Percentiles rank a stretch among this genome's conserved stretches.
Conservation (phyloP, 2,113 vertebrate species). For the Acanthisitta chloris region DNA sequence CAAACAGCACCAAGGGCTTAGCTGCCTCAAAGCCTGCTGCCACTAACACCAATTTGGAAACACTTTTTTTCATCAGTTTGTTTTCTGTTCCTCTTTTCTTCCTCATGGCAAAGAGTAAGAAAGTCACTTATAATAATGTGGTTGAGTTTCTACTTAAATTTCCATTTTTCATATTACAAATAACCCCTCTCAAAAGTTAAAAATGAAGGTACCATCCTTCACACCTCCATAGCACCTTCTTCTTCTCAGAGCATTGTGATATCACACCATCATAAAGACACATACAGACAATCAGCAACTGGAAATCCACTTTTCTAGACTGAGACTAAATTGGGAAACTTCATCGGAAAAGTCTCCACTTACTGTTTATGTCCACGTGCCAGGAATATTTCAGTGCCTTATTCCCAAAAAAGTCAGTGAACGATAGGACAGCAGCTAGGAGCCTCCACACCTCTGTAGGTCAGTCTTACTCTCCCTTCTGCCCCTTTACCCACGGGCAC, state of each 20-base stretch:
- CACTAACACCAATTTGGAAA: neutral
- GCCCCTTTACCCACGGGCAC: neutral
- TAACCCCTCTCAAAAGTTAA: neutral
- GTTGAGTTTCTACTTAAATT: neutral
- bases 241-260: neutral
- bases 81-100: neutral
- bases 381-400: neutral
- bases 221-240: neutral
- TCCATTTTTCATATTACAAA: neutral
- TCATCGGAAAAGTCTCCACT: no score
- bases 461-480: neutral
- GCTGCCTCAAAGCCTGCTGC: accelerated
- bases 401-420: neutral
- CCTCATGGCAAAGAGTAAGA: neutral
- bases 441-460: neutral
- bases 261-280: neutral
- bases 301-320: neutral
- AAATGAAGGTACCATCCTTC: neutral
- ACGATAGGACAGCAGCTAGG: neutral
- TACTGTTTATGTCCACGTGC: neutral
- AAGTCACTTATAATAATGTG: neutral
- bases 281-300: neutral
- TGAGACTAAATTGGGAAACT: neutral
- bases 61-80: neutral
- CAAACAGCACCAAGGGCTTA: neutral